Evolutionary conservation across 1,140 invertebrate species (phyloP).

Genomic region (Cyphomyrmex costatus): DNA sequence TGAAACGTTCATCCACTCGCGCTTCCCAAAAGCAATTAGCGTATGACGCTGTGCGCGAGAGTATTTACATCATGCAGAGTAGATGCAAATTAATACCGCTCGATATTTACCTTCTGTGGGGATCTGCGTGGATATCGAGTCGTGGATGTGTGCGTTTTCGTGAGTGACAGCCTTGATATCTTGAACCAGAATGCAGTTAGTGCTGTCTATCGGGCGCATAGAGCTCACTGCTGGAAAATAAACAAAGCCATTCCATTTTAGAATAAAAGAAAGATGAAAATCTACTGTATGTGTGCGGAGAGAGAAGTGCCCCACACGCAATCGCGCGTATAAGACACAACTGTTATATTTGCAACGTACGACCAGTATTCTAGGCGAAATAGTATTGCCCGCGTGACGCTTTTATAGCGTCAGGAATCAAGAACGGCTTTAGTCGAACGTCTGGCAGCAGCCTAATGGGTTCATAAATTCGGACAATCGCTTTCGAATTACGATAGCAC

Average conservation of each 20-base stretch:
- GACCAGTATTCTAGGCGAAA: conserved; percentile 61
- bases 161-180: conserved; percentile 95
- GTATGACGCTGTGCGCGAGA: conserved; percentile 70
- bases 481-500: conserved; percentile 77
- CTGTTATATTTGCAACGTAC: conserved; percentile 68
- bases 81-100: conserved; percentile 76
- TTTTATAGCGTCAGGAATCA: conserved; percentile 76
- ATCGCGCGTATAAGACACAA: conserved; percentile 39
- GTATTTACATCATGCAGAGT: conserved; percentile 77
- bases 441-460: conserved; percentile 72
- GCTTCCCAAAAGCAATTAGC: conserved; percentile 76
- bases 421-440: conserved; percentile 70
- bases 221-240: conserved; percentile 93
- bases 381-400: conserved; percentile 67
- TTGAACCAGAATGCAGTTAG: conserved; percentile 95
- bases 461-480: conserved; percentile 78
- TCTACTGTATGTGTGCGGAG: not conserved
- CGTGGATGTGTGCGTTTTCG: conserved; percentile 91
- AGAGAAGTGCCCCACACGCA: conserved; percentile 1
- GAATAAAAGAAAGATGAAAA: not conserved
- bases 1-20: conserved; percentile 68
- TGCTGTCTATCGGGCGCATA: conserved; percentile 94
- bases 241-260: conserved; percentile 60
- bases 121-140: conserved; percentile 91
- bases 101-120: conserved; percentile 90